Evolutionary conservation across 2,888 invertebrate species (phyloP).

Genomic region (Troides aeacus): DNA sequence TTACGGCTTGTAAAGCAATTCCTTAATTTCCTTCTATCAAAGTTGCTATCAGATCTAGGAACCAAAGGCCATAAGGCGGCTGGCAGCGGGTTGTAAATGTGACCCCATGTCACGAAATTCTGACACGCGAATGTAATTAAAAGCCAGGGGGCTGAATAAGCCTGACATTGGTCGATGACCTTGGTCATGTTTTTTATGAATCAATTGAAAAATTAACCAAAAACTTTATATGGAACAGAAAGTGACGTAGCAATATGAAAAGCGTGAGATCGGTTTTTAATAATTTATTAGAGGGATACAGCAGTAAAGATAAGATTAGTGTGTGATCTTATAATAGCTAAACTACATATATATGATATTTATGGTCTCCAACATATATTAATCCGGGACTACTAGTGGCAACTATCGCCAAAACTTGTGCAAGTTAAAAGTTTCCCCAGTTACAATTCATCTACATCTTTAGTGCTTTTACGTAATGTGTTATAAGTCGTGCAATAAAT

Average conservation of each 20-base stretch:
- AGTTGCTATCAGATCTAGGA: conserved; percentile 27
- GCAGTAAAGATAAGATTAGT: not conserved
- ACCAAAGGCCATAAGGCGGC: conserved; percentile 22
- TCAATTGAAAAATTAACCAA: not conserved
- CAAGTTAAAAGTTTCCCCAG: too few species aligned
- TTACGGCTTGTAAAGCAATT: conserved; percentile 35
- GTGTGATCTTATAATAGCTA: too few species aligned
- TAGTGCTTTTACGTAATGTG: too few species aligned
- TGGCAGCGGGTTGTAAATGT: conserved; percentile 30
- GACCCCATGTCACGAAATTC: conserved; percentile 37
- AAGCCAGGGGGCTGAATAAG: conserved; percentile 31
- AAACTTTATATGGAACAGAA: not conserved
- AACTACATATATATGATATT: too few species aligned
- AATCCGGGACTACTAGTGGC: too few species aligned
- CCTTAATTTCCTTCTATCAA: conserved; percentile 34
- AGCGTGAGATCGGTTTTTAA: too few species aligned
- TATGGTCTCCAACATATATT: too few species aligned
- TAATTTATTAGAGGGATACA: not conserved
- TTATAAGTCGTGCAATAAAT: too few species aligned
- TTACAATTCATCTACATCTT: too few species aligned
- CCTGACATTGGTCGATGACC: conserved; percentile 34
- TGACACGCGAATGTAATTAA: conserved; percentile 45
- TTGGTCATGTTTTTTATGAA: conserved; percentile 30
- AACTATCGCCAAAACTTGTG: too few species aligned
- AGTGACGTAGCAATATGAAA: not conserved